These are phyloP conservation scores for Drosophila prostipennis DNA, from an alignment of 2,888 invertebrate genomes.

Conservation along the genomic window DNA sequence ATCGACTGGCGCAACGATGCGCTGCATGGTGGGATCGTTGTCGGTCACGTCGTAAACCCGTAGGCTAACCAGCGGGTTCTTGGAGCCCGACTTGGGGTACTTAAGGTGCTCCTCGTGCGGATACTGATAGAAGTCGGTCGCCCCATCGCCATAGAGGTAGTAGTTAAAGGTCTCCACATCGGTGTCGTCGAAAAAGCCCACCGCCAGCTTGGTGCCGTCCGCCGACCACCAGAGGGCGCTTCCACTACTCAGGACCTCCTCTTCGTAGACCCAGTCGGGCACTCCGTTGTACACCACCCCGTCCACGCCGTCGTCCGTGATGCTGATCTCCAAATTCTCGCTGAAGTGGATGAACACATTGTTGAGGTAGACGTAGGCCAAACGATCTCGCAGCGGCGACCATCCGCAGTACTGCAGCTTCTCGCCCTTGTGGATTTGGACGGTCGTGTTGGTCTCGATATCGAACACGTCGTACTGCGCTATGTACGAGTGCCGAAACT, in stretches of 20 bases:
- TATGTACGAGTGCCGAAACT: constrained; percentile 88
- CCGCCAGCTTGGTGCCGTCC: constrained; percentile 88
- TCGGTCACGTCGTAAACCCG: constrained; percentile 87
- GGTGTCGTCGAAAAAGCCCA: constrained; percentile 90
- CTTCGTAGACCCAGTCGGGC: constrained; percentile 97
- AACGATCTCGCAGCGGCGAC: constrained; percentile 85
- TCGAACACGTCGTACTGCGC: constrained; percentile 88
- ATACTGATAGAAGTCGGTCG: constrained; percentile 87
- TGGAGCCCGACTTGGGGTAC: constrained; percentile 92
- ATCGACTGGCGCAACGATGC: constrained; percentile 85
- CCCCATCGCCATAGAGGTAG: constrained; percentile 88
- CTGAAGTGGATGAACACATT: constrained; percentile 86
- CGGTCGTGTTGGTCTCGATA: constrained; percentile 81
- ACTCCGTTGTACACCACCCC: constrained; percentile 91
- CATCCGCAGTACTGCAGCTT: constrained; percentile 88
- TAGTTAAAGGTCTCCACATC: constrained; percentile 88
- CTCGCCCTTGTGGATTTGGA: constrained; percentile 85
- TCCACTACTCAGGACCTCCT: constrained; percentile 90
- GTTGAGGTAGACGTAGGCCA: constrained; percentile 88
- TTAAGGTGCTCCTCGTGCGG: constrained; percentile 88
- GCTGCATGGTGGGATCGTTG: constrained; percentile 79
- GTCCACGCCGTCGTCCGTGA: constrained; percentile 87
- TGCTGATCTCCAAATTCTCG: constrained; percentile 81
- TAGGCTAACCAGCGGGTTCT: constrained; percentile 89
- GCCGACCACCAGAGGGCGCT: constrained; percentile 93